Percentiles rank a stretch among this genome's conserved stretches.
Evolutionary conservation across 2,888 invertebrate species (phyloP).

Genomic region (Parnassius glacialis): DNA sequence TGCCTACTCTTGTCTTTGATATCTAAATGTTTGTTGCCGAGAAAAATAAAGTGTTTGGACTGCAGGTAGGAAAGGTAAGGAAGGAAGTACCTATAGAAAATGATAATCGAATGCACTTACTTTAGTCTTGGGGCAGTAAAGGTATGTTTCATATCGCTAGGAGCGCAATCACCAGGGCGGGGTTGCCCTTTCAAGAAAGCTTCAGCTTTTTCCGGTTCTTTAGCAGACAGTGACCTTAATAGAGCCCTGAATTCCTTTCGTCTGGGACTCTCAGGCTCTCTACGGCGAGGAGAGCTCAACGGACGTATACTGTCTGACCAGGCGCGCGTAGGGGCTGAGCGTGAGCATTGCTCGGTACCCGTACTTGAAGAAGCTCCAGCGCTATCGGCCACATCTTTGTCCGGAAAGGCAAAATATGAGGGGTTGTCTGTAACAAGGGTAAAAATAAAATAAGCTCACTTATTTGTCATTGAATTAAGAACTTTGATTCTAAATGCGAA

Average conservation of each 20-base stretch:
- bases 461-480: not conserved
- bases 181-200: conserved; percentile 86
- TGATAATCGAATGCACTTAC: conserved; percentile 44
- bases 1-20: no score
- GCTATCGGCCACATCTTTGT: conserved; percentile 68
- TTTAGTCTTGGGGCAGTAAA: conserved; percentile 72
- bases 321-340: conserved; percentile 84
- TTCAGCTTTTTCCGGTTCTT: conserved; percentile 83
- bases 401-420: conserved; percentile 86
- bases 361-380: conserved; percentile 47
- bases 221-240: conserved; percentile 84
- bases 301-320: conserved; percentile 73
- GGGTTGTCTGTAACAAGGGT: conserved; percentile 85
- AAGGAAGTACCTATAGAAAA: not conserved
- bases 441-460: conserved; percentile 1
- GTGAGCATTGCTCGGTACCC: conserved; percentile 80
- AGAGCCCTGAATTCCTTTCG: conserved; percentile 81
- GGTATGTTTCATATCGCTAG: conserved; percentile 70
- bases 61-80: no score
- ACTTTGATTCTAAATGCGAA: not conserved
- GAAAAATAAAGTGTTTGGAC: no score
- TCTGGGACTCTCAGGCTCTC: conserved; percentile 69
- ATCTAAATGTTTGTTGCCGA: no score
- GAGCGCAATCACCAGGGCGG: conserved; percentile 85
- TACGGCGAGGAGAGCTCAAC: conserved; percentile 59